Evolutionary conservation across 2,797 vertebrate genomes (phyloP), one percentile per base, ranked within the genome.

Genomic region (Acanthurus leucopareius): DNA sequence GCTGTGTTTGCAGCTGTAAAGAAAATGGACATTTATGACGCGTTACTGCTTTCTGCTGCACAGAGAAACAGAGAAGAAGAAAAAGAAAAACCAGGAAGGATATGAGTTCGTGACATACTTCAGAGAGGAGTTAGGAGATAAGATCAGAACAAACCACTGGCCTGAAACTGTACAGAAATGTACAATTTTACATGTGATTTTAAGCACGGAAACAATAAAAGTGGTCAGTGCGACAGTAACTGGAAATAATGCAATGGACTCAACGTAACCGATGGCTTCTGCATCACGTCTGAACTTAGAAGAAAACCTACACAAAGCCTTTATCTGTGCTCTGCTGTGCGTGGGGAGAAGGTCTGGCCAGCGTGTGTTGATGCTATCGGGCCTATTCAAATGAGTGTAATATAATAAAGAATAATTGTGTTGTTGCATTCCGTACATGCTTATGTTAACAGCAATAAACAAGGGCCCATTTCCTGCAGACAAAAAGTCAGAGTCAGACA

Each of bases 321-420:
- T 93, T 91, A 90, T 92, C 57, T 10, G 35, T 28, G 79, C 75
- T 57, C 62, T 49, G 81, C 61, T 22, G 80, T 92, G 88, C 68
- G 74, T 68, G 78, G 70, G 88, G 83, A 83, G 72, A 69, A 67
- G 78, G 79, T 66, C 76, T 74, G 72, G 64, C 69, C 80, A 83
- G 87, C 86, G 82, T 88, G 89, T 86, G 90, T 87, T 87, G 93
- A 94, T 94, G 90, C 85, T 91, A 90, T 93, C 85, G 65, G 82
- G 85, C 88, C 77, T 90, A 93, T 91, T 94, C 90, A 93, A 93
- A 94, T 90, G 89, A 93, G 86, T 84, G 82, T 88, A 92, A 94
- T 92, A 94, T 92, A 94, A 95, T 95, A 91, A 94, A 90, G 89
- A 86, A 88, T 94, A 95, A 95, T 94, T 95, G 95, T 93, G 91